Evolutionary conservation across 2,888 invertebrate genomes (phyloP), one percentile per base, ranked within the genome.

Genomic region (Lasioglossum morio): DNA sequence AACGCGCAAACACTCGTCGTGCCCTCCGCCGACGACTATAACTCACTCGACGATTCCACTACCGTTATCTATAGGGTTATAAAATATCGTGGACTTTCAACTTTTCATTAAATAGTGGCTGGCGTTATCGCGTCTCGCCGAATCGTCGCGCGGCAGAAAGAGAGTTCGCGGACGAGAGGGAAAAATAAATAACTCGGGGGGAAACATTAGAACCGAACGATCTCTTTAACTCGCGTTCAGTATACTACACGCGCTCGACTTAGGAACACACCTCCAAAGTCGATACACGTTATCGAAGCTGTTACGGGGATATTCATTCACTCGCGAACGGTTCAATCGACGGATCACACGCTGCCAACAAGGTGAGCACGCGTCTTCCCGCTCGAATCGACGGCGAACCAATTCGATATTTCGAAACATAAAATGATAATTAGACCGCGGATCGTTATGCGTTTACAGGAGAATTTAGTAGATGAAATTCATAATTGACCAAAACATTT

Each of bases 41-140:
- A 81, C 63, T 83, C 72, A 86, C 48, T 1, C 37, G 19, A 27
- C 10, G 72, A 78, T 81, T 69, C 46, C 23, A 12, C 19, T n/a
- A 19, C 23, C 53, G 72, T 87, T 88, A 89, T 89, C 89, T 46
- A 43, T 23, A 53, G 19, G 19, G 43, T 81, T 82, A 82, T 77
- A 70, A 73, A 87, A 77, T 79, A 70, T 72, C 53, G 34, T 85
- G 89, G 89, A 89, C 89, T 88, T 87, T 89, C 83, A 82, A 87
- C 89, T 82, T 87, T 83, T 82, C 48, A 60, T 76, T 75, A 43
- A 43, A 63, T n/a, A 60, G 43, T 69, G 23, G 23, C 40, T 4
- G 23, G 77, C 78, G 23, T 53, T 88, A 88, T 88, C 79, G 37
- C 48, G 46, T 66, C 23, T 37, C 12, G 46, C 7, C 27, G 75